Percentiles rank a stretch among this genome's conserved stretches.
These are phyloP conservation scores for Fregetta grallaria DNA, from an alignment of 2,113 vertebrate species.

Conservation along the genomic window DNA sequence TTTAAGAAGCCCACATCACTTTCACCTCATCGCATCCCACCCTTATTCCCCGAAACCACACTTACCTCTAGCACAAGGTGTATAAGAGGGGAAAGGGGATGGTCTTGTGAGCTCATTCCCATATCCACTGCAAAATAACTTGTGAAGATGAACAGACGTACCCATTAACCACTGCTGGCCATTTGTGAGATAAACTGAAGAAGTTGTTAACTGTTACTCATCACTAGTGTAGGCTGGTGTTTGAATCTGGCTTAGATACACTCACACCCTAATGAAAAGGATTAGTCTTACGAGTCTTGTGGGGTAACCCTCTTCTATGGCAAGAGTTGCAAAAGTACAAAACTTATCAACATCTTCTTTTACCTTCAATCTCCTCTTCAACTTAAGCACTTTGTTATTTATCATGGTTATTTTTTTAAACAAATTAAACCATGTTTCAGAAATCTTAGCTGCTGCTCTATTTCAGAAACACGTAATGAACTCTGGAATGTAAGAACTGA, in stretches of 20 bases:
- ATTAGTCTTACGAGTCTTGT: neutral
- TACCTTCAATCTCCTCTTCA: neutral
- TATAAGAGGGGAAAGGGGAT: slow-evolving; percentile 62
- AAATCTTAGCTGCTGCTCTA: neutral
- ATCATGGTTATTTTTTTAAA: neutral
- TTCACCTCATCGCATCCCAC: slow-evolving; percentile 70
- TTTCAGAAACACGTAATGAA: slow-evolving; percentile 3
- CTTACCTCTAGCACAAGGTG: slow-evolving; percentile 79
- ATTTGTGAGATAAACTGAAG: slow-evolving; percentile 4
- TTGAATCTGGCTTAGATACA: neutral
- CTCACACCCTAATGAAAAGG: neutral
- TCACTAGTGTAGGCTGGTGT: neutral
- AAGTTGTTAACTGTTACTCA: neutral
- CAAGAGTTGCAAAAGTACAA: neutral
- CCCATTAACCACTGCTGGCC: neutral
- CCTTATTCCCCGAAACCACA: slow-evolving; percentile 58
- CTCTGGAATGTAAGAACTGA: neutral
- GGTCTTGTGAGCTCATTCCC: slow-evolving; percentile 68
- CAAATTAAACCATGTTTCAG: neutral
- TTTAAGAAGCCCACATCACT: slow-evolving; percentile 68
- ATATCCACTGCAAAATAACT: slow-evolving; percentile 64
- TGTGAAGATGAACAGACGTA: slow-evolving; percentile 27
- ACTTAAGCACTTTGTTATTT: neutral
- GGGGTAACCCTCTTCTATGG: neutral
- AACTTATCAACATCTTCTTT: neutral